Evolutionary conservation across 1,140 invertebrate genomes (phyloP).

Genomic region (Platyura marginata): DNA sequence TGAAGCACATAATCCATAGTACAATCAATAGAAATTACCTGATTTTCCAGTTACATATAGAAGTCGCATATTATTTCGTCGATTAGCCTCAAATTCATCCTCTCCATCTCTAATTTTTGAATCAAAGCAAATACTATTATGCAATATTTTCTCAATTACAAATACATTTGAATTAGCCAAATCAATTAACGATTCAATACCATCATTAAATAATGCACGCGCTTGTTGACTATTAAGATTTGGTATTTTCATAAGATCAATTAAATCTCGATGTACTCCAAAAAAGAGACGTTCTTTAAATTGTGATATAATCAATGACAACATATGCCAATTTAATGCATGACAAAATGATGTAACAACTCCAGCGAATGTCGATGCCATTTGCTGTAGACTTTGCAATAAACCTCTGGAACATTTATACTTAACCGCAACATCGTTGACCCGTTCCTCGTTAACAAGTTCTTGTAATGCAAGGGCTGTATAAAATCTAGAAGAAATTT

Average conservation of each 20-base stretch:
- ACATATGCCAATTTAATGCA: conserved; percentile 79
- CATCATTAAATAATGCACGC: conserved; percentile 64
- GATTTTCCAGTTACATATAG: conserved; percentile 71
- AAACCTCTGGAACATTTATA: conserved; percentile 76
- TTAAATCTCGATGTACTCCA: conserved; percentile 79
- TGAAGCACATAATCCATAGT: too few relatives aligned
- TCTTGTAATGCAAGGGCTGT: conserved; percentile 83
- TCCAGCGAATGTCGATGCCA: conserved; percentile 91
- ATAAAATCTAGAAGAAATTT: conserved; percentile 54
- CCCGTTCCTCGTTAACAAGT: conserved; percentile 75
- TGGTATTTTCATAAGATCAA: conserved; percentile 76
- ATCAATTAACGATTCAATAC: conserved; percentile 57
- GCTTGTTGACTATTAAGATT: conserved; percentile 72
- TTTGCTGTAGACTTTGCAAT: conserved; percentile 82
- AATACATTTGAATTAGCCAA: conserved; percentile 52
- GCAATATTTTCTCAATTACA: conserved; percentile 57
- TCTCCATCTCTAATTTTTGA: conserved; percentile 55
- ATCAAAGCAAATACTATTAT: conserved; percentile 65
- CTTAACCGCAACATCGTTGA: conserved; percentile 59
- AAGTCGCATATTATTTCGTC: conserved; percentile 44
- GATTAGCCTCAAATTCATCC: conserved; percentile 40
- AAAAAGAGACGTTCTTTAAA: conserved; percentile 90
- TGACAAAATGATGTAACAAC: conserved; percentile 79
- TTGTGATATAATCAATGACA: conserved; percentile 77
- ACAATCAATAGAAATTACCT: too few relatives aligned